phyloP scores from a whole-genome alignment of 2,888 invertebrate species.

The Drosophila monieri region DNA sequence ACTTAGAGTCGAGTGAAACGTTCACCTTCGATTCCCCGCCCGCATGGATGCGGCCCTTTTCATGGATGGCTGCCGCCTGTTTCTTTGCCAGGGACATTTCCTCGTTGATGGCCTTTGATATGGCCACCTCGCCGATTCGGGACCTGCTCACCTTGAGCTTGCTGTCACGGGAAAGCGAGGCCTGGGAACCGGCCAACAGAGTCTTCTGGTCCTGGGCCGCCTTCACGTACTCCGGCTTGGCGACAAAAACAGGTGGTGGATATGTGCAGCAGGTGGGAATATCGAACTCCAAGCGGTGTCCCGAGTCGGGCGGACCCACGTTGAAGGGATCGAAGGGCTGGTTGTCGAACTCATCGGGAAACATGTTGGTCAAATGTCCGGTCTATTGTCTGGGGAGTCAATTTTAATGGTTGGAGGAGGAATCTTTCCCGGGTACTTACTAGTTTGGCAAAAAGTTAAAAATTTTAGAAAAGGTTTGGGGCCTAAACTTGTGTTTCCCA shows the following conservation, averaged over 20 bases:
- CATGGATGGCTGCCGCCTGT: background rate
- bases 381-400: slow-evolving; percentile 1
- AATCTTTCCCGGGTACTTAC: slow-evolving; percentile 1
- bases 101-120: slow-evolving; percentile 62
- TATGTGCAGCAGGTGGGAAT: slow-evolving; percentile 50
- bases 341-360: slow-evolving; percentile 34
- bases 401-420: background rate
- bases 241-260: slow-evolving; percentile 55
- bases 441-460: background rate
- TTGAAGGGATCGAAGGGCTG: slow-evolving; percentile 57
- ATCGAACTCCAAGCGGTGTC: slow-evolving; percentile 24
- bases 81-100: slow-evolving; percentile 60
- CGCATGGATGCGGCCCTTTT: slow-evolving; percentile 44
- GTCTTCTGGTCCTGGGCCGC: background rate
- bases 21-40: slow-evolving; percentile 24
- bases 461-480: background rate
- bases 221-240: slow-evolving; percentile 30
- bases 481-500: background rate
- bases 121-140: slow-evolving; percentile 41
- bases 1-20: background rate
- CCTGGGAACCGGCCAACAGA: slow-evolving; percentile 37
- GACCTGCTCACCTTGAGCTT: slow-evolving; percentile 17
- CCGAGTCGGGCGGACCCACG: slow-evolving; percentile 40
- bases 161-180: slow-evolving; percentile 7
- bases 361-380: slow-evolving; percentile 37